Evolutionary conservation across 2,888 invertebrate species (phyloP).

Genomic region (Mactromeris polynyma): DNA sequence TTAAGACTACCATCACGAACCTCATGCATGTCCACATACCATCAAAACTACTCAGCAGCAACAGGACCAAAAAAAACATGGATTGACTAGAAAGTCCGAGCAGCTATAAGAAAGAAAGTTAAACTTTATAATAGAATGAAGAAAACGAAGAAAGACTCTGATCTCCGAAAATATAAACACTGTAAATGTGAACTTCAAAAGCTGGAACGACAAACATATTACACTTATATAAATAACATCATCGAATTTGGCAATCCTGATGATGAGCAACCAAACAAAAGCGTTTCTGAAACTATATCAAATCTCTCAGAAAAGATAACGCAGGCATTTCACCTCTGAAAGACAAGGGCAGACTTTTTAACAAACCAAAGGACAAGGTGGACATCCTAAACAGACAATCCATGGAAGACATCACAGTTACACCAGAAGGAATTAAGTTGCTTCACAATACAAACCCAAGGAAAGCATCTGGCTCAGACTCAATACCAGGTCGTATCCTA

Average conservation of each 20-base stretch:
- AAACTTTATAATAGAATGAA: background rate
- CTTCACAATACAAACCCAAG: too few relatives aligned
- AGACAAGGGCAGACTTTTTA: background rate
- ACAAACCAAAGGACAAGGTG: background rate
- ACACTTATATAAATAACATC: background rate
- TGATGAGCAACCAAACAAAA: background rate
- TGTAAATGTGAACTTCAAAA: too few relatives aligned
- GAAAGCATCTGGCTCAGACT: too few relatives aligned
- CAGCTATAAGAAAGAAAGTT: background rate
- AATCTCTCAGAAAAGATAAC: background rate
- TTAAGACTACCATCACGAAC: too few relatives aligned
- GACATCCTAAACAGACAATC: background rate
- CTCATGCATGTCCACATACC: too few relatives aligned
- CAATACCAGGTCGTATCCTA: too few relatives aligned
- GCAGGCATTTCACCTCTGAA: background rate
- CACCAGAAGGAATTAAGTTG: too few relatives aligned
- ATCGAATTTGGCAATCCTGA: background rate
- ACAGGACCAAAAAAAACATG: background rate
- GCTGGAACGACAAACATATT: background rate
- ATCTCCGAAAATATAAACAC: background rate
- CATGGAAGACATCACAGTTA: background rate
- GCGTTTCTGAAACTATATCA: background rate
- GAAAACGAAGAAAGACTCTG: background rate
- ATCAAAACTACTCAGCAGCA: too few relatives aligned
- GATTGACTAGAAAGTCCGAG: background rate